Base-by-base conservation (phyloP, 92 coral and sea anemone species). In the Zoanthus sociatus region DNA sequence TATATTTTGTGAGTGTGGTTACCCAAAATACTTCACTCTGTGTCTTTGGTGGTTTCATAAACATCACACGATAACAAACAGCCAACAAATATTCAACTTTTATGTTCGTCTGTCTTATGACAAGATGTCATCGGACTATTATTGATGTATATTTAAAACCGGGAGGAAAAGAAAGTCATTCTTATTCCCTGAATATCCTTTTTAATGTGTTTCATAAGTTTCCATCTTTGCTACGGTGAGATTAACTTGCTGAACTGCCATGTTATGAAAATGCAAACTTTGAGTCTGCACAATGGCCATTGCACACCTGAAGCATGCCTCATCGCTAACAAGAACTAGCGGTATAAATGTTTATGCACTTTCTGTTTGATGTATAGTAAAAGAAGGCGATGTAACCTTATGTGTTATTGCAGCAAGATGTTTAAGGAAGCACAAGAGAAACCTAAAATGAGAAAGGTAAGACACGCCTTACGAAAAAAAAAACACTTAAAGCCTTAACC, bases 31-130 rank as follows among this genome's bases (percentile, higher is more conserved):
- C 84, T 63, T 14, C n/a, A 61, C 48, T 68, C 0, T 42, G 16
- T 44, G 71, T 79, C 73, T 9, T 60, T 37, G 54, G 73, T 79
- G 60, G 84, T 48, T 63, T 37, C 83, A 79, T 44, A 66, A 61
- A 18, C 72, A 63, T 42, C 73, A 73, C 21, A 14, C 9, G 46
- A 18, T 44, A 63, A 26, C 56, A 9, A 42, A 45, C 73, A 37
- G 55, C 20, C 26, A 48, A 10, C 58, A 44, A 60, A 63, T 17
- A 63, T 15, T 42, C 68, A 10, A 44, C 14, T 16, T 47, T 20
- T 42, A 12, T n/a, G 42, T 37, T 18, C 54, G 31, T 79, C 73
- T 79, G 14, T 37, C 9, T 66, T 42, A 33, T 45, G 16, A 63
- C 63, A 26, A n/a, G 18, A 45, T 79, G 58, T 44, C 73, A 45